Base-by-base conservation (phyloP, 2,888 invertebrate genomes). In the Leptopterna dolabrata region DNA sequence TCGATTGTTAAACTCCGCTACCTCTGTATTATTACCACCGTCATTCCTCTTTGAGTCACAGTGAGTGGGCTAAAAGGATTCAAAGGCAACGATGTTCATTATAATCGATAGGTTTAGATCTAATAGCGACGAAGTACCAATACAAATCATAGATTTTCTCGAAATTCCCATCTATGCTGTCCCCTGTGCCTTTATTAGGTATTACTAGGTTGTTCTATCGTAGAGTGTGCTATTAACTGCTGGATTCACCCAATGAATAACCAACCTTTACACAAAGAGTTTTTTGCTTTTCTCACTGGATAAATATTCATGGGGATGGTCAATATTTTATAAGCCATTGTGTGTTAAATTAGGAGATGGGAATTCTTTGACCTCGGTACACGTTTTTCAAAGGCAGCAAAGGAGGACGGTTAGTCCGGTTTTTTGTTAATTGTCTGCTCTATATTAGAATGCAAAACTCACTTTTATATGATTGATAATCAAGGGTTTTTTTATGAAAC, bases 311-410 rank as follows among this genome's bases (percentile, higher is more conserved):
- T 81, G 16, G 81, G 27, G 19, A 9, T 55, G 51, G 81, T 81
- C 81, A 81, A 81, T 81, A 81, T 81, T 81, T 81, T 81, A 81
- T 81, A 63, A 81, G 55, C n/a, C 55, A 81, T 81, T 81, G 81
- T 81, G 55, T 81, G 81, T 29, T 55, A 81, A 81, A 55, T 51
- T 24, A 16, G 16, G 16, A 45, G 36, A n/a, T 16, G 36, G 73
- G 41, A 73, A 41, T 16, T 36, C 4, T 29, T 73, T 63, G 63
- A 63, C 63, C 63, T 63, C 63, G 24, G 16, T 36, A 36, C 36
- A 2, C 7, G 7, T 16, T 6, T 51, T 4, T n/a, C n/a, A n/a
- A 0, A 16, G 51, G 4, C n/a, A 36, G n/a, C 13, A 13, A 47
- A n/a, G n/a, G n/a, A n/a, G n/a, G 1, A 47, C 47, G 51, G 4